Base-by-base conservation (phyloP, 2,113 vertebrate genomes). In the Colistium nudipinnis region DNA sequence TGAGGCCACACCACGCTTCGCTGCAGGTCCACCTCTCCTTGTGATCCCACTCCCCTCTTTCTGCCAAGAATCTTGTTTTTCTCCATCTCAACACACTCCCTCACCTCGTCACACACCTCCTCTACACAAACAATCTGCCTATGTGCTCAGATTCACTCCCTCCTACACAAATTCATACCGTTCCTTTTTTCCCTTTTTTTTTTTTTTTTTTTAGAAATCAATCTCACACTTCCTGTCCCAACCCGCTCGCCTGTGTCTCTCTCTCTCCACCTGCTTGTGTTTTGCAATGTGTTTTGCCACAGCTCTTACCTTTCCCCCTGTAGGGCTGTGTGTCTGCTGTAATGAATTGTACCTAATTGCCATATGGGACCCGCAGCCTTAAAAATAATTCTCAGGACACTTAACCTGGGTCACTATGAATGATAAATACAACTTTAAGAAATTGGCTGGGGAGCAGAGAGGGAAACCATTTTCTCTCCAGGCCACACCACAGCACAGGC, bases 311-410 rank as follows among this genome's bases (percentile, higher is more conserved):
- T 79, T 79, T 54, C 80, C 85, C 52, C 87, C 85, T 54, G 74
- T 59, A 87, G 87, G 84, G 69, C 80, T 59, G 76, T 57, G 67
- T 90, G 85, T 88, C 90, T 84, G 76, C 80, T 85, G 78, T 91
- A 91, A 92, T 92, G 88, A 92, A 92, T 92, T 90, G 88, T 86
- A 84, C 84, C 86, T 92, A 92, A 92, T 91, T 90, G 87, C 89
- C 85, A 73, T 78, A 75, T 81, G 85, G 87, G 89, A 90, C 77
- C 76, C 19, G 12, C 65, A 79, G 88, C 84, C 82, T 91, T 90
- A 88, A 91, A 90, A 81, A 90, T 80, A 90, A 91, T 80, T 90
- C 89, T 90, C 89, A 84, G 80, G 89, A 92, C 87, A 90, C 81
- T 91, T 92, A 91, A 90, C 90, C 90, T 27, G 33, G 87, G 88